Evolutionary conservation across 2,113 vertebrate genomes (phyloP), one percentile per base, ranked within the genome.

Genomic region (Pimephales promelas): DNA sequence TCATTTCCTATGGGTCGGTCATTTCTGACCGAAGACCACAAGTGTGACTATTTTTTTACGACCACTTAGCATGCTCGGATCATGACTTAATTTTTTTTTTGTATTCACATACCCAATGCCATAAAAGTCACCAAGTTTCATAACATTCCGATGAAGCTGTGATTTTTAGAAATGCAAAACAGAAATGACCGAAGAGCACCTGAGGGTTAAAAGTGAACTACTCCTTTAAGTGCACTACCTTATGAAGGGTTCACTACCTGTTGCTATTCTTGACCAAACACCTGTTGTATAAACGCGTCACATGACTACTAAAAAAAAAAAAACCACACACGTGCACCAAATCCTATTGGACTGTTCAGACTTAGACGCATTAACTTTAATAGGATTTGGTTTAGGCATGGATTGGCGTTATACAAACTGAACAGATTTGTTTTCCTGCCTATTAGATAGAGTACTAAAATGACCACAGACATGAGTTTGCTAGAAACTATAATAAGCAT

Each of bases 281-380:
- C 45, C n/a, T 74, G 26, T 52, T 74, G 24, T 52, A 52, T 74
- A 11, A 74, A 13, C 16, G n/a, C 0, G 2, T 24, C 68, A 71
- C 68, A 71, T 45, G 40, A 74, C 7, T 26, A 45, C 22, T 43
- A 45, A 24, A n/a, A n/a, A 45, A 24, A n/a, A n/a, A 2, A 71
- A 11, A 9, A 0, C 59, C 70, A 45, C 18, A 45, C 72, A 74
- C 26, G 49, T 72, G 22, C 36, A 47, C 26, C n/a, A 72, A 72
- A 73, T 47, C 72, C 72, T 52, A 74, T 52, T 47, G 26, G n/a
- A 73, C 40, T 49, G 71, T 73, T 49, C 22, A 73, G 71, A 73
- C 40, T 52, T 16, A 26, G 47, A 28, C 7, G 71, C 45, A 49
- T 73, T 73, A 73, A 5, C 45, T 74, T 49, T 74, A 74, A 74